phyloP scores from a whole-genome alignment of 2,888 invertebrate species.

The Cinara cedri region DNA sequence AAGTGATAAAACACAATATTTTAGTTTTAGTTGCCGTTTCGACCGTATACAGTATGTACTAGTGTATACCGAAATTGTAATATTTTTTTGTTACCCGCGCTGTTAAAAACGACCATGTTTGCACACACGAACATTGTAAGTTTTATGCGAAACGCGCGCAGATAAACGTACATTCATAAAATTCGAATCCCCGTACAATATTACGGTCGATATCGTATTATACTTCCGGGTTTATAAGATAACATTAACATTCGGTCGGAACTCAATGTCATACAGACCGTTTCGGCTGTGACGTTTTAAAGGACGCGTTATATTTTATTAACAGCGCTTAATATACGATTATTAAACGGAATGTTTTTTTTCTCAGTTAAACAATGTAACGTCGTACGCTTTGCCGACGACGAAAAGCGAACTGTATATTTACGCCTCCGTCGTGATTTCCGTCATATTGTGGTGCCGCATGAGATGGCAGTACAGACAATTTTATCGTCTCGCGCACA shows the following conservation, averaged over 20 bases:
- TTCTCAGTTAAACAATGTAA: not conserved
- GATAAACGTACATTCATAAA: no score
- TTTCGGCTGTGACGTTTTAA: not conserved
- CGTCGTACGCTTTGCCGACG: conserved; percentile 13
- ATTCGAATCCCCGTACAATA: no score
- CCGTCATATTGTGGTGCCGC: conserved; percentile 26
- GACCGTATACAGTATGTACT: not conserved
- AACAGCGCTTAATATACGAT: no score
- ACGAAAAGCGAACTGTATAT: conserved; percentile 21
- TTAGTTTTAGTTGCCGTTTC: not conserved
- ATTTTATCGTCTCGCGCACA: conserved; percentile 72
- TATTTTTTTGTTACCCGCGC: no score
- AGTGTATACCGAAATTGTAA: no score
- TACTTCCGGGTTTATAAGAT: no score
- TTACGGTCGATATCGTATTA: no score
- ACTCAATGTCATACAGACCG: not conserved
- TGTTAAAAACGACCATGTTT: not conserved
- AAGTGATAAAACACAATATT: not conserved
- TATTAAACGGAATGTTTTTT: not conserved
- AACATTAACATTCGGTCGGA: no score
- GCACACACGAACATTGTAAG: conserved; percentile 6
- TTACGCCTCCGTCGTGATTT: conserved; percentile 1
- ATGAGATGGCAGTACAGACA: conserved; percentile 55
- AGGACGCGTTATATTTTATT: no score
- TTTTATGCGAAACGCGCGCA: no score